These are phyloP conservation scores for Ophraella communa DNA, from an alignment of 2,888 invertebrate species.

Conservation along the genomic window DNA sequence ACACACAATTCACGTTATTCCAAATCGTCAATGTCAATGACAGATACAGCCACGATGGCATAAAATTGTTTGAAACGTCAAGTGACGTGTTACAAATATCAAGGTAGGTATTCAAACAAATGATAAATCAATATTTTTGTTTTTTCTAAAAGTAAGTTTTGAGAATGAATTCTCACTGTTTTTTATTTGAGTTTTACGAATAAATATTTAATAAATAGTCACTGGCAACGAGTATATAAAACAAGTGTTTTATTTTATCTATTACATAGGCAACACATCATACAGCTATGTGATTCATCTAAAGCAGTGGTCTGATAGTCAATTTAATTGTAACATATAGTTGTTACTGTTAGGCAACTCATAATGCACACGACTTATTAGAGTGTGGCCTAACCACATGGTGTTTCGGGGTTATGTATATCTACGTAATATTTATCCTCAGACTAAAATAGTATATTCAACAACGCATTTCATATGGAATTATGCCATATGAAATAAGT, in stretches of 20 bases:
- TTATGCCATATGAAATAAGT: too few relatives aligned
- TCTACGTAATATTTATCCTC: too few relatives aligned
- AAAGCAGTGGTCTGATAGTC: too few relatives aligned
- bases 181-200: neutral
- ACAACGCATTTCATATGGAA: too few relatives aligned
- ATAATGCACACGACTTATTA: too few relatives aligned
- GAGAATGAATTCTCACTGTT: neutral
- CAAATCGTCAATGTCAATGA: constrained; percentile 12
- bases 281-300: too few relatives aligned
- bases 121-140: neutral
- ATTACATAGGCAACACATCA: neutral
- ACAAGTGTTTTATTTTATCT: neutral
- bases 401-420: too few relatives aligned
- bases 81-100: constrained; percentile 13
- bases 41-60: constrained; percentile 24
- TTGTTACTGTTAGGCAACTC: too few relatives aligned
- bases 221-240: neutral
- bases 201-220: neutral
- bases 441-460: too few relatives aligned
- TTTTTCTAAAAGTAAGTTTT: neutral
- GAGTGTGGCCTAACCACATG: too few relatives aligned
- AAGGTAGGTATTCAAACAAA: neutral
- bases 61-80: constrained; percentile 17
- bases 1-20: neutral
- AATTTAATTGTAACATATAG: too few relatives aligned